phyloP scores from a whole-genome alignment of 2,888 invertebrate species.

The Aporophyla lueneburgensis region DNA sequence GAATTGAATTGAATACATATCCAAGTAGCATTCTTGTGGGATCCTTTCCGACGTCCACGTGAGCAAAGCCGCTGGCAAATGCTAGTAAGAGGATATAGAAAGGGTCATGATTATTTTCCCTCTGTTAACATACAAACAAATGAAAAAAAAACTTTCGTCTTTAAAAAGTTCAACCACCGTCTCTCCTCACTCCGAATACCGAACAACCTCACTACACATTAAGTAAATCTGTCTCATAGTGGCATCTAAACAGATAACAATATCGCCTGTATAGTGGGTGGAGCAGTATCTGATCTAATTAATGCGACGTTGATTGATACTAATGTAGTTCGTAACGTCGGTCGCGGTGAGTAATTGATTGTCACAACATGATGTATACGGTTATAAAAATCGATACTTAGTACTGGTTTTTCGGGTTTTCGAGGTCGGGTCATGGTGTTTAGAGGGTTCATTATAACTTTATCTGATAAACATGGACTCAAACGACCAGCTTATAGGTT shows the following conservation, averaged over 20 bases:
- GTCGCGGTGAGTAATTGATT: constrained; percentile 86
- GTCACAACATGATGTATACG: constrained; percentile 86
- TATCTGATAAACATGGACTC: constrained; percentile 20
- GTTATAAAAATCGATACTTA: constrained; percentile 72
- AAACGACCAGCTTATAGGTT: too few relatives aligned
- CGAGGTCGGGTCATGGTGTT: constrained; percentile 29
- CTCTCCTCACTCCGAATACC: constrained; percentile 1
- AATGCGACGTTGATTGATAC: constrained; percentile 90
- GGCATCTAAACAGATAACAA: constrained; percentile 61
- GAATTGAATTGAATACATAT: too few relatives aligned
- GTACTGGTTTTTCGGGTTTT: constrained; percentile 52
- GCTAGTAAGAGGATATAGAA: too few relatives aligned
- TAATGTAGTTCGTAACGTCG: constrained; percentile 85
- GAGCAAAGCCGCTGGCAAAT: too few relatives aligned
- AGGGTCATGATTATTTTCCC: too few relatives aligned
- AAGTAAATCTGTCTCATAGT: constrained; percentile 61
- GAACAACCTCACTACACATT: constrained; percentile 24
- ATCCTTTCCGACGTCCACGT: too few relatives aligned
- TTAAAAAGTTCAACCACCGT: constrained; percentile 7
- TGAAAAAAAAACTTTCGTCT: constrained; percentile 8
- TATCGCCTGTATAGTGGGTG: constrained; percentile 79
- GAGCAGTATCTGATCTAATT: constrained; percentile 87
- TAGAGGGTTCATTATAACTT: constrained; percentile 35
- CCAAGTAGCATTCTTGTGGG: too few relatives aligned
- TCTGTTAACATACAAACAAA: background rate